Evolutionary conservation across 2,888 invertebrate genomes (phyloP).

Genomic region (Poecilobothrus nobilitatus): DNA sequence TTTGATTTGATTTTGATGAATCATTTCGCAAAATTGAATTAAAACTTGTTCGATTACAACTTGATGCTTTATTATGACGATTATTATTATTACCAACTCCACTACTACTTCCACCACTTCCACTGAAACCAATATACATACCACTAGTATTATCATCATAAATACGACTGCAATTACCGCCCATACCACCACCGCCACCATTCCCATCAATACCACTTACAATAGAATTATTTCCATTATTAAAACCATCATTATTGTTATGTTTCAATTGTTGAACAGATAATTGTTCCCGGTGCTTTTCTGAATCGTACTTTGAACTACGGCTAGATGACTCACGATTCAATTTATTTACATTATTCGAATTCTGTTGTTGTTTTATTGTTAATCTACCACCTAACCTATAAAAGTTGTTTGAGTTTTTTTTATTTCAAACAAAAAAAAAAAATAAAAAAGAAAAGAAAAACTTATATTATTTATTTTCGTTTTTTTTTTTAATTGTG

Average conservation of each 20-base stretch:
- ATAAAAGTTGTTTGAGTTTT: slow-evolving; percentile 7
- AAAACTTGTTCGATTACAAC: slow-evolving; percentile 11
- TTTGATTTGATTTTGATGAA: not conserved
- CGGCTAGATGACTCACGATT: slow-evolving; percentile 8
- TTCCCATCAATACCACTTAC: not conserved
- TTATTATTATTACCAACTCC: not conserved
- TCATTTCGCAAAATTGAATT: slow-evolving; percentile 8
- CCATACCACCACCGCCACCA: no score
- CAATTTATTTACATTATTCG: slow-evolving; percentile 26
- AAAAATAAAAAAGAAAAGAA: no score
- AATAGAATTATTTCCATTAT: slow-evolving; percentile 1
- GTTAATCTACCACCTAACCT: slow-evolving; percentile 42
- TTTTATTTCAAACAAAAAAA: no score
- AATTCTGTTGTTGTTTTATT: slow-evolving; percentile 36
- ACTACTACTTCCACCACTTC: not conserved
- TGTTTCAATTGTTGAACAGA: not conserved
- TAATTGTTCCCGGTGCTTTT: not conserved
- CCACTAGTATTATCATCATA: not conserved
- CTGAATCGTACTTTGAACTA: not conserved
- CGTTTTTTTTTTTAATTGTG: no score
- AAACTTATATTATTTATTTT: no score
- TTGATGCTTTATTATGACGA: slow-evolving; percentile 2
- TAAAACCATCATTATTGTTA: not conserved
- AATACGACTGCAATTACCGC: not conserved
- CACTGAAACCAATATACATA: not conserved